These are phyloP conservation scores for Drosophila anceps DNA, from an alignment of 2,888 invertebrate genomes.

Conservation along the genomic window DNA sequence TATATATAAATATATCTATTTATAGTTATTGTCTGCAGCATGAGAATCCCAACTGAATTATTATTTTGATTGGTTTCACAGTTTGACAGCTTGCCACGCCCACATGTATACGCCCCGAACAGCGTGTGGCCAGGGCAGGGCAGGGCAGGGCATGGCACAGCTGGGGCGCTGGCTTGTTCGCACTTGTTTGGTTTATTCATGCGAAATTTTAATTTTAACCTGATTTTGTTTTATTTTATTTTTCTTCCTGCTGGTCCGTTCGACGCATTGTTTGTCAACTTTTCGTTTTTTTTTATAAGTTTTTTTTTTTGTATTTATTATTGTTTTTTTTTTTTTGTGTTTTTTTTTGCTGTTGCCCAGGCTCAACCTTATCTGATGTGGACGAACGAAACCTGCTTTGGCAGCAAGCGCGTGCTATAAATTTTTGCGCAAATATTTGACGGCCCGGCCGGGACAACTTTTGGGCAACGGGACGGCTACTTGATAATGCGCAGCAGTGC, in stretches of 20 bases:
- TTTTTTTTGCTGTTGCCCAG: constrained; percentile 13
- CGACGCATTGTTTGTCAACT: constrained; percentile 74
- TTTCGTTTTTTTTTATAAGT: constrained; percentile 20
- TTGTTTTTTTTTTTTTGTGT: not conserved
- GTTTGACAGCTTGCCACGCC: not conserved
- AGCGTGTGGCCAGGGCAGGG: not conserved
- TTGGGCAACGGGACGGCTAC: constrained; percentile 41
- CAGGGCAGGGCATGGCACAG: constrained; percentile 6
- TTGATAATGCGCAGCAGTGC: constrained; percentile 48
- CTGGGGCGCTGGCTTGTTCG: not conserved
- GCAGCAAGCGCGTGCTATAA: constrained; percentile 68
- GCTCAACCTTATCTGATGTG: constrained; percentile 53
- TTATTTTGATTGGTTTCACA: not conserved
- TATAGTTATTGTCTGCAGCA: not conserved
- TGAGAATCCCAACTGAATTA: not conserved
- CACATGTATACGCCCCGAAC: not conserved
- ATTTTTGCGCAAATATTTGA: constrained; percentile 74
- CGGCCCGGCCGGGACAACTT: constrained; percentile 15
- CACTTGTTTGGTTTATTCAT: constrained; percentile 28
- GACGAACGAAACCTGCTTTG: constrained; percentile 41
- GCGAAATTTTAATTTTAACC: constrained; percentile 73
- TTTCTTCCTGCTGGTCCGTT: constrained; percentile 13
- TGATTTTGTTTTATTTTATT: constrained; percentile 39
- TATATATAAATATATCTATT: not conserved
- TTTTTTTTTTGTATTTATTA: not conserved